Percentiles rank a stretch among this genome's conserved stretches.
phyloP scores from a whole-genome alignment of 2,888 invertebrate genomes.

The Rhorus exstirpatorius region DNA sequence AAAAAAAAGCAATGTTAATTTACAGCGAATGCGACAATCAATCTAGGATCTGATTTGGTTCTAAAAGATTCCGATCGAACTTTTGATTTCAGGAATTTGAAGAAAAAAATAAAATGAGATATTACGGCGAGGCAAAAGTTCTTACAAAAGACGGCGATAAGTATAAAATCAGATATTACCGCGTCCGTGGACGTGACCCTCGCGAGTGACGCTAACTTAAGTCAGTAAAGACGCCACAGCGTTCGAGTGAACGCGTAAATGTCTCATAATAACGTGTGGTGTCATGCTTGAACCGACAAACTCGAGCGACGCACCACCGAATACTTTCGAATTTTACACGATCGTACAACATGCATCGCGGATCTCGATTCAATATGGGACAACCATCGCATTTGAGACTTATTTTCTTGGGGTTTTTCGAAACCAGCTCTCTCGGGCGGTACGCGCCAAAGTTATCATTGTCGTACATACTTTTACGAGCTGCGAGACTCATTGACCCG shows the following conservation, averaged over 20 bases:
- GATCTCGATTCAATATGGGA: slow-evolving; percentile 6
- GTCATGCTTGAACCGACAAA: slow-evolving; percentile 24
- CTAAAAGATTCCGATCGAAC: too few species aligned
- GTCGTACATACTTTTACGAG: not conserved
- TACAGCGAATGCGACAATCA: too few species aligned
- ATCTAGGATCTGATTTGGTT: too few species aligned
- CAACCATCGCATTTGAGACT: not conserved
- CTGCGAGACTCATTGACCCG: slow-evolving; percentile 37
- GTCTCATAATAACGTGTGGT: slow-evolving; percentile 1
- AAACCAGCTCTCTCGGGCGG: not conserved
- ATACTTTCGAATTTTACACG: slow-evolving; percentile 52
- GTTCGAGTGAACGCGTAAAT: slow-evolving; percentile 6
- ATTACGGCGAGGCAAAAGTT: not conserved
- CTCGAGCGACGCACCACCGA: slow-evolving; percentile 28
- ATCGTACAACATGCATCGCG: slow-evolving; percentile 1
- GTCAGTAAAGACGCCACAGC: not conserved
- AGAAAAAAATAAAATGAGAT: too few species aligned
- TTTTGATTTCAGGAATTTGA: too few species aligned
- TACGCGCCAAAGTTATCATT: not conserved
- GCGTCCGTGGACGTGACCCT: slow-evolving; percentile 50
- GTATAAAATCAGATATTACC: slow-evolving; percentile 13
- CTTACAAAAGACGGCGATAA: not conserved
- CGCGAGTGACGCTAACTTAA: not conserved
- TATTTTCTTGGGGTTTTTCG: slow-evolving; percentile 1
- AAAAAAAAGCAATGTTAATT: too few species aligned